phyloP scores from a whole-genome alignment of 2,888 invertebrate species.

The Selenia dentaria region DNA sequence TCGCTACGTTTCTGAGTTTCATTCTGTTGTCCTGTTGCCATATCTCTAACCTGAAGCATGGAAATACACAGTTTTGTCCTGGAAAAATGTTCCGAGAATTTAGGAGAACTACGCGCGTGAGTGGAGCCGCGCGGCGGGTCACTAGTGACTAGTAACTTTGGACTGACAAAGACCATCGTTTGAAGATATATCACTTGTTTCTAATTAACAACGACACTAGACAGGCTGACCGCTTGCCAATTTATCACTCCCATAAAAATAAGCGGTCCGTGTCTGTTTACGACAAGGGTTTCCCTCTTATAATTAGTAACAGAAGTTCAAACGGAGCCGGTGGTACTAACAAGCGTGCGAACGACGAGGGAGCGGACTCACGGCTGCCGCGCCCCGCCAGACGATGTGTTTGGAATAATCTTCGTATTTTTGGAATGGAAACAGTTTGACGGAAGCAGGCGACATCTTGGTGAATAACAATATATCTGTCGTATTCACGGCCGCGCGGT shows the following conservation, averaged over 20 bases:
- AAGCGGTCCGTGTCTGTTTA: slow-evolving; percentile 22
- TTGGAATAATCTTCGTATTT: slow-evolving; percentile 66
- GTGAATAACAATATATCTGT: slow-evolving; percentile 66
- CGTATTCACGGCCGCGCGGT: slow-evolving; percentile 61
- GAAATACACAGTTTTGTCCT: too few relatives aligned
- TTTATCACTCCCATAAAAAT: slow-evolving; percentile 13
- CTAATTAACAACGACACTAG: not conserved
- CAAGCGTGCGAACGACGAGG: slow-evolving; percentile 46
- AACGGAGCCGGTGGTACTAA: slow-evolving; percentile 39
- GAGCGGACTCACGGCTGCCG: slow-evolving; percentile 53
- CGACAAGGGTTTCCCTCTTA: slow-evolving; percentile 13
- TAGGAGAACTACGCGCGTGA: too few relatives aligned
- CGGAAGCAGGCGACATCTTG: slow-evolving; percentile 69
- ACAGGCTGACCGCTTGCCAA: not conserved
- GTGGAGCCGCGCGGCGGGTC: too few relatives aligned
- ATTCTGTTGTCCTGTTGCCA: too few relatives aligned
- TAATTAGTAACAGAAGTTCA: slow-evolving; percentile 22
- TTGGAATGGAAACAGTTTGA: slow-evolving; percentile 69
- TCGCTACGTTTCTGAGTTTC: too few relatives aligned
- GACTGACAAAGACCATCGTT: not conserved
- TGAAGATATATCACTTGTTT: not conserved
- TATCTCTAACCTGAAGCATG: too few relatives aligned
- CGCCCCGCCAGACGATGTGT: slow-evolving; percentile 58
- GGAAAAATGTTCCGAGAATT: too few relatives aligned
- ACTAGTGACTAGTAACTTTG: too few relatives aligned